These are phyloP conservation scores for Cladopsammia gracilis DNA, from an alignment of 64 coral and sea anemone genomes.

Conservation along the genomic window DNA sequence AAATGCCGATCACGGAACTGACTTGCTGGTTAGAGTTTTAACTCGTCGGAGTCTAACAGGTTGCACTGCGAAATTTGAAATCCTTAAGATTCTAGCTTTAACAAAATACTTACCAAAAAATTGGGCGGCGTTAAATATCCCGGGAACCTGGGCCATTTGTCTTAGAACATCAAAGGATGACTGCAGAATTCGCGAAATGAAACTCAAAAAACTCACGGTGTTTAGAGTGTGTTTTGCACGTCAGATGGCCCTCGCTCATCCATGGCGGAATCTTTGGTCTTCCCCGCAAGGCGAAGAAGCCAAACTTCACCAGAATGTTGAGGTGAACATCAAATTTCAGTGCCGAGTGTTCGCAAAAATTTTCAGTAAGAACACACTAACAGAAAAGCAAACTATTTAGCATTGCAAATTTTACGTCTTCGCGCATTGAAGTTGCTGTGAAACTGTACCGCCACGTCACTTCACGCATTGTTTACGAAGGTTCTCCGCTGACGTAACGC, in stretches of 20 bases:
- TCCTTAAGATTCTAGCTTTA: not conserved
- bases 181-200: not conserved
- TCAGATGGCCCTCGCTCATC: not conserved
- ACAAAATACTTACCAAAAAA: constrained; percentile 32
- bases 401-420: constrained; percentile 19
- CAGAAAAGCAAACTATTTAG: not conserved
- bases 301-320: constrained; percentile 17
- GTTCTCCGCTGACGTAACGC: constrained; percentile 29
- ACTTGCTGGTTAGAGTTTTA: not conserved
- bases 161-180: too few relatives aligned
- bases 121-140: constrained; percentile 10
- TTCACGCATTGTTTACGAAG: constrained; percentile 57
- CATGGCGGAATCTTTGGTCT: constrained; percentile 8
- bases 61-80: not conserved
- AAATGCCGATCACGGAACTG: not conserved
- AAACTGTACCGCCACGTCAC: constrained; percentile 51
- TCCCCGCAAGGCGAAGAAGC: constrained; percentile 41
- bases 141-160: constrained; percentile 15
- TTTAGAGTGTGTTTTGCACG: not conserved
- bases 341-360: too few relatives aligned
- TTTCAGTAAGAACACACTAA: too few relatives aligned
- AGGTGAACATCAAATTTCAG: constrained; percentile 11
- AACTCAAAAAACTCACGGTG: constrained; percentile 35
- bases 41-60: not conserved
- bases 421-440: not conserved